Evolutionary conservation across 1,140 invertebrate genomes (phyloP), one percentile per base, ranked within the genome.

Genomic region (Riptortus pedestris): DNA sequence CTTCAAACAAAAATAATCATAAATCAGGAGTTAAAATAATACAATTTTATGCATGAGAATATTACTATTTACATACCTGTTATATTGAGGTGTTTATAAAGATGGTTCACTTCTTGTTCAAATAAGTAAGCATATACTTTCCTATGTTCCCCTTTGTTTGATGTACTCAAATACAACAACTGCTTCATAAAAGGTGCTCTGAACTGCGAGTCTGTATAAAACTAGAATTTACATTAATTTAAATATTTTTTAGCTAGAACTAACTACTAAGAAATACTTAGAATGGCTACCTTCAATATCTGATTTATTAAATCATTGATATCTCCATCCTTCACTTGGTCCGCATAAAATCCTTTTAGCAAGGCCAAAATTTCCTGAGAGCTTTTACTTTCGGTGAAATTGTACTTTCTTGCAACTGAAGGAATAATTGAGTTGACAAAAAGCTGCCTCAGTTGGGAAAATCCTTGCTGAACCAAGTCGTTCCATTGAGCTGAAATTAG

Each of bases 331-430:
- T 72, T 71, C 0, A 72, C 69, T 62, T 73, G 72, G 58, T 74
- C 74, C 16, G 78, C 72, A 66, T 80, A 81, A 14, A 75, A 73
- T 79, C 80, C 81, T 52, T 76, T 74, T 2, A 82, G 72, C 3
- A 79, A 71, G 12, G 79, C 74, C 28, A 65, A 62, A 26, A 79
- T 70, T 55, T 72, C 70, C 18, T 69, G 67, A 59, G 71, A 64
- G 52, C 61, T 67, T 45, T 51, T 55, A 22, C 65, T 59, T 9
- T 65, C 65, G 62, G 72, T 66, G 29, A 78, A 67, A 62, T 71
- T 68, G 62, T 77, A 77, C 12, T 72, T 67, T 31, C 68, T 63
- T 51, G 79, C 67, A 0, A 79, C 73, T 67, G 75, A 74, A 0
- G 78, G 77, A 33, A 82, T 70, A 27, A 79, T 70, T 0, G 76